phyloP scores from a whole-genome alignment of 2,797 vertebrate genomes.

The Falco rusticolus region DNA sequence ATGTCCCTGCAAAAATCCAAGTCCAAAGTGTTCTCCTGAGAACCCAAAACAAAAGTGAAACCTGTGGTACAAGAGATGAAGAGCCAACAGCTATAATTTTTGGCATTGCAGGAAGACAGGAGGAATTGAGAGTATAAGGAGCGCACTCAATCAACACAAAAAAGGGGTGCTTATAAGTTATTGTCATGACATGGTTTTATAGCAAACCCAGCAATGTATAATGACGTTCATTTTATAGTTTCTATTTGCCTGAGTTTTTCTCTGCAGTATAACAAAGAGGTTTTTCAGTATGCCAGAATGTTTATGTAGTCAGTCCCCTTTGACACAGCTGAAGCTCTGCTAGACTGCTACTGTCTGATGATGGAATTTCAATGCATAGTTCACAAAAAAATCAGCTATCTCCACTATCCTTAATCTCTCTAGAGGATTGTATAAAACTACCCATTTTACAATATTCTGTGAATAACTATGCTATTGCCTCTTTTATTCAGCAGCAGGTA shows the following conservation, averaged over 20 bases:
- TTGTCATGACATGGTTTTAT: neutral
- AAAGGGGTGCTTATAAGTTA: neutral
- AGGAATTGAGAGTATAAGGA: neutral
- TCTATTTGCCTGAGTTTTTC: neutral
- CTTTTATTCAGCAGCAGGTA: neutral
- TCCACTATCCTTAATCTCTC: neutral
- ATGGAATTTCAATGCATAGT: neutral
- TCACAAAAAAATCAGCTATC: neutral
- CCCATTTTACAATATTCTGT: neutral
- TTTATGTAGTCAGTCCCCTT: neutral
- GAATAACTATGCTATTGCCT: neutral
- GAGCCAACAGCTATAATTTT: neutral
- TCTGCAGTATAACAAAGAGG: neutral
- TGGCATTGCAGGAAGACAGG: neutral
- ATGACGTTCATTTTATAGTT: neutral
- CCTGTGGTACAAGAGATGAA: neutral
- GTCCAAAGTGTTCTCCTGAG: neutral
- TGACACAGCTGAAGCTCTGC: neutral
- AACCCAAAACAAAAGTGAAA: neutral
- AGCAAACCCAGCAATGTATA: neutral
- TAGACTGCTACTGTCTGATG: neutral
- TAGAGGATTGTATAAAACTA: neutral
- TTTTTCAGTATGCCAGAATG: neutral
- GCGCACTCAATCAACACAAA: neutral
- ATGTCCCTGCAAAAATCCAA: neutral